Evolutionary conservation across 2,113 vertebrate species (phyloP).

Genomic region (Otocyon megalotis): DNA sequence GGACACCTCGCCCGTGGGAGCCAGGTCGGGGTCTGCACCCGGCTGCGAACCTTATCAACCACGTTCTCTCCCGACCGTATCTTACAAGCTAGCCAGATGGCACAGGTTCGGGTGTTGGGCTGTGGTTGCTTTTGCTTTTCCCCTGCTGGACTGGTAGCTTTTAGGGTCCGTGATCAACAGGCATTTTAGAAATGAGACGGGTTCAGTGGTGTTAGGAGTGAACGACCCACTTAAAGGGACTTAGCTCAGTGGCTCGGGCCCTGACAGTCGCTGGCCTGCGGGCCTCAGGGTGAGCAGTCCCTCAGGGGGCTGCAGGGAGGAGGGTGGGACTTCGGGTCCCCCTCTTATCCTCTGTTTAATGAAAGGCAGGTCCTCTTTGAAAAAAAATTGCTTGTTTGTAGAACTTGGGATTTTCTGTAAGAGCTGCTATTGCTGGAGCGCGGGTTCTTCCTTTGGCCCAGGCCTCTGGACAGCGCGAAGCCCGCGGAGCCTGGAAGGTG

Average conservation of each 20-base stretch:
- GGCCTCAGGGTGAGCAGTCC: background rate
- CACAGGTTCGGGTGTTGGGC: background rate
- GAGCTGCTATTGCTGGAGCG: background rate
- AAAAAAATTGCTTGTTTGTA: background rate
- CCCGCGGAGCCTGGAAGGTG: background rate
- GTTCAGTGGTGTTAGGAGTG: background rate
- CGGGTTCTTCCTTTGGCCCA: no score
- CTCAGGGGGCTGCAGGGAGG: background rate
- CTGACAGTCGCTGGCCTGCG: accelerated
- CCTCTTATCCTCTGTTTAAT: background rate
- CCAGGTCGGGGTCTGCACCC: accelerated
- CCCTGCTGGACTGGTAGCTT: background rate
- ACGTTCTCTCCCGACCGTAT: background rate
- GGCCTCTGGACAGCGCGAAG: no score
- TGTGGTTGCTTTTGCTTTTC: background rate
- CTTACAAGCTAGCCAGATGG: background rate
- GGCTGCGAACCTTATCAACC: accelerated
- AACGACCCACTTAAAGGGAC: background rate
- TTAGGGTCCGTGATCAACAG: background rate
- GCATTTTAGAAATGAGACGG: background rate
- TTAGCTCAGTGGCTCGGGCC: background rate
- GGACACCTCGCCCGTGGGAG: background rate
- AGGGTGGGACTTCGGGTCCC: background rate
- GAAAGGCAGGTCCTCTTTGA: background rate
- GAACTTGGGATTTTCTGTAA: background rate